Evolutionary conservation across 92 coral and sea anemone genomes (phyloP), one percentile per base, ranked within the genome.

Genomic region (Paragorgia papillata): DNA sequence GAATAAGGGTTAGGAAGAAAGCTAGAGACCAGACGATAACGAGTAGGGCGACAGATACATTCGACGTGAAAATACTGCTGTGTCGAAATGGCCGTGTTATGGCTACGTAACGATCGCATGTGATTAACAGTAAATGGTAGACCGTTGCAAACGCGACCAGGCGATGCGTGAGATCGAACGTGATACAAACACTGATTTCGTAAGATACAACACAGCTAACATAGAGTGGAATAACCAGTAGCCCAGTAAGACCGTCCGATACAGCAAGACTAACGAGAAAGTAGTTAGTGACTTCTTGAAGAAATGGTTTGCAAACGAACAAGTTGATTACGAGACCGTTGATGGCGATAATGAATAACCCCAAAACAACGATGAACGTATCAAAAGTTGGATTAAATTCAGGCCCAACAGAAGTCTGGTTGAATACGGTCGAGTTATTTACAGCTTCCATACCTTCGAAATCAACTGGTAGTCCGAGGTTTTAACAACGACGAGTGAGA

Each of bases 251-350:
- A 7, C 78, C 78, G 22, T 71, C 78, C 13, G 62, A 48, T 8
- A 71, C 61, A 7, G 78, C 78, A 37, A 71, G 54, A 24, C 78
- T 71, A 25, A 71, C 78, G 19, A 71, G 78, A 40, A 71, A 71
- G 43, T 71, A 71, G 33, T 71, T 71, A 13, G 78, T 71, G 21
- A 71, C 54, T 54, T 71, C 78, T 54, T 71, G 53, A 6, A 71
- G 64, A 20, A 53, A 71, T n/a, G 62, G 50, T 54, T 71, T 71
- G 50, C 63, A 53, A 20, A 71, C 40, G 64, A 53, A 71, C 27
- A 71, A 31, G 27, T 31, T 28, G 31, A 71, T 37, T 1, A 71
- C 78, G 1, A 71, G 49, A 7, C 78, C 64, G 50, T 71, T 71
- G 41, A 71, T 55, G 18, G 64, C 64, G 19, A 71, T 34, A 32